Percentiles rank a stretch among this genome's conserved stretches.
These are phyloP conservation scores for Tretioscincus oriximinensis DNA, from an alignment of 2,113 vertebrate genomes.

Conservation along the genomic window DNA sequence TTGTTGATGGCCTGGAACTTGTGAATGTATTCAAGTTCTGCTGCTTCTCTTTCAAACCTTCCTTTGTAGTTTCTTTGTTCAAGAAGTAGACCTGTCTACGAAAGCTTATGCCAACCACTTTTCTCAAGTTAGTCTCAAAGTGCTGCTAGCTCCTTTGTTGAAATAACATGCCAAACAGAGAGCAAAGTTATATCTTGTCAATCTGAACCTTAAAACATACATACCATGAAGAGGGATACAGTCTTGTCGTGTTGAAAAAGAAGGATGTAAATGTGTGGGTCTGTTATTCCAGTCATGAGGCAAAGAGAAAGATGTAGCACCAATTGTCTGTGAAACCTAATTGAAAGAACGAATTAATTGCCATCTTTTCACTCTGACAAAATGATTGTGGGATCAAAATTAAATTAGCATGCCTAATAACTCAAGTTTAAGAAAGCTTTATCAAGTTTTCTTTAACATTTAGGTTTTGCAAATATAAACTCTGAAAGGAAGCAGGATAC, in stretches of 20 bases:
- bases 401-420: neutral
- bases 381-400: neutral
- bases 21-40: too few species aligned
- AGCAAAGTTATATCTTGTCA: neutral
- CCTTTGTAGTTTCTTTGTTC: too few species aligned
- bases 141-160: too few species aligned
- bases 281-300: slow-evolving; percentile 84
- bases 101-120: too few species aligned
- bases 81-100: too few species aligned
- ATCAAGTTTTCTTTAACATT: neutral
- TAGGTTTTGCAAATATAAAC: neutral
- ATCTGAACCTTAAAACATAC: slow-evolving; percentile 44
- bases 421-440: neutral
- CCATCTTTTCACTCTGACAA: neutral
- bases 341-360: slow-evolving; percentile 18
- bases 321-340: slow-evolving; percentile 73
- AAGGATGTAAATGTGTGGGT: slow-evolving; percentile 78
- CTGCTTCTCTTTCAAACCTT: too few species aligned
- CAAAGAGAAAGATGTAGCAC: slow-evolving; percentile 72
- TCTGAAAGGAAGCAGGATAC: neutral
- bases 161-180: neutral
- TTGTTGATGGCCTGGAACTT: too few species aligned
- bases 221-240: slow-evolving; percentile 89
- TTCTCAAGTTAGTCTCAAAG: too few species aligned
- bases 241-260: slow-evolving; percentile 86